phyloP scores from a whole-genome alignment of 2,113 vertebrate genomes.

The Marcusenius ussheri region DNA sequence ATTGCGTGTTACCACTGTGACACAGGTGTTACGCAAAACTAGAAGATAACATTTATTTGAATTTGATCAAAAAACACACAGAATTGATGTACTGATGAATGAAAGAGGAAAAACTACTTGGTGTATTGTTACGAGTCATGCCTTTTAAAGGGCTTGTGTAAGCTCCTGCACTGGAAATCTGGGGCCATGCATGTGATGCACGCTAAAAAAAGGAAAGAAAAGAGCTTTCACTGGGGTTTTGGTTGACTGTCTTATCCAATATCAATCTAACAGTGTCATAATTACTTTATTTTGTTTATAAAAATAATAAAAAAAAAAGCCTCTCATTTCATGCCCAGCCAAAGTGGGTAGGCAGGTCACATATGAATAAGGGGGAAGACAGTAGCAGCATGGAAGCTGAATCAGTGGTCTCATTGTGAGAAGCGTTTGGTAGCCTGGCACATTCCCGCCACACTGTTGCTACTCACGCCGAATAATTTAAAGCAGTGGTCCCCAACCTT shows the following conservation, averaged over 20 bases:
- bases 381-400: neutral
- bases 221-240: neutral
- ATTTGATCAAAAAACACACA: neutral
- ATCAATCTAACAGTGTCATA: neutral
- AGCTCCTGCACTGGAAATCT: neutral
- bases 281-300: neutral
- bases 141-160: neutral
- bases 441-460: neutral
- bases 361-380: neutral
- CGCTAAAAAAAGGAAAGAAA: neutral
- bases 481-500: neutral
- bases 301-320: neutral
- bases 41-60: neutral
- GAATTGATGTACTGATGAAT: neutral
- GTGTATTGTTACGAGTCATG: neutral
- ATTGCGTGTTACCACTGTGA: neutral
- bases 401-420: conserved; percentile 3
- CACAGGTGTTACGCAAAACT: neutral
- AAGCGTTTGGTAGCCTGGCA: neutral
- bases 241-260: neutral
- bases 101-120: neutral
- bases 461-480: conserved; percentile 16
- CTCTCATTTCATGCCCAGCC: neutral
- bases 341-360: neutral
- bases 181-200: neutral